Evolutionary conservation across 1,140 invertebrate species (phyloP).

Genomic region (Heliconius hewitsoni): DNA sequence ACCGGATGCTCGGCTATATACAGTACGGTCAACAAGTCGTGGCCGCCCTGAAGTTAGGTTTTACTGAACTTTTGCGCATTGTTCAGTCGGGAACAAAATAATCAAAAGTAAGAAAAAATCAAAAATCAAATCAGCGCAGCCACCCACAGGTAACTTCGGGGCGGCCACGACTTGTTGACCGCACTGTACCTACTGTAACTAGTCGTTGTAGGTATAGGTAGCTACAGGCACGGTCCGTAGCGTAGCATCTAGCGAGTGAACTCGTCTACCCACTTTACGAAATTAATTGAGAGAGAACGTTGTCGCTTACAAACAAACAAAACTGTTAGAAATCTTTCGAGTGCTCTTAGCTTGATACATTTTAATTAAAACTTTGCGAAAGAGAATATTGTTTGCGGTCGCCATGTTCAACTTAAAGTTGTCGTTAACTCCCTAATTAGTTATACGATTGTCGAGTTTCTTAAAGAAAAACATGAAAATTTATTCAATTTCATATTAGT

Average conservation of each 20-base stretch:
- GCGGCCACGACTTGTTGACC: too few relatives aligned
- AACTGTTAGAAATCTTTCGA: conserved; percentile 59
- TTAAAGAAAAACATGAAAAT: neutral
- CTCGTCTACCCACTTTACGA: conserved; percentile 59
- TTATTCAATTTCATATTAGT: neutral
- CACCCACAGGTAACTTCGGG: too few relatives aligned
- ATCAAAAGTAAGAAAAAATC: too few relatives aligned
- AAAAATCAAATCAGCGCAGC: too few relatives aligned
- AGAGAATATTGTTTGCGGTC: conserved; percentile 51
- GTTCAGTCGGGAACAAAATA: too few relatives aligned
- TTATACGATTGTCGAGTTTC: neutral
- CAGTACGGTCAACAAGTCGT: too few relatives aligned
- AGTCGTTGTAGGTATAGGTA: neutral
- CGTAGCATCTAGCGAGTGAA: conserved; percentile 49
- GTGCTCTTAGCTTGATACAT: conserved; percentile 59
- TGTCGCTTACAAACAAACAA: conserved; percentile 59
- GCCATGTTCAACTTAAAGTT: conserved; percentile 17
- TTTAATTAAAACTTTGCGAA: conserved; percentile 77
- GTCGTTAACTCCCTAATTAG: neutral
- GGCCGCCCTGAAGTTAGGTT: too few relatives aligned
- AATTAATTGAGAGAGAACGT: conserved; percentile 70
- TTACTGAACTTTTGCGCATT: too few relatives aligned
- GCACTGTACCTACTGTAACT: neutral
- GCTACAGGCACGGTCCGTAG: conserved; percentile 55
- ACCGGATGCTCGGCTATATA: conserved; percentile 45